These are phyloP conservation scores for Dasysyrphus albostriatus DNA, from an alignment of 2,888 invertebrate genomes.

Conservation along the genomic window DNA sequence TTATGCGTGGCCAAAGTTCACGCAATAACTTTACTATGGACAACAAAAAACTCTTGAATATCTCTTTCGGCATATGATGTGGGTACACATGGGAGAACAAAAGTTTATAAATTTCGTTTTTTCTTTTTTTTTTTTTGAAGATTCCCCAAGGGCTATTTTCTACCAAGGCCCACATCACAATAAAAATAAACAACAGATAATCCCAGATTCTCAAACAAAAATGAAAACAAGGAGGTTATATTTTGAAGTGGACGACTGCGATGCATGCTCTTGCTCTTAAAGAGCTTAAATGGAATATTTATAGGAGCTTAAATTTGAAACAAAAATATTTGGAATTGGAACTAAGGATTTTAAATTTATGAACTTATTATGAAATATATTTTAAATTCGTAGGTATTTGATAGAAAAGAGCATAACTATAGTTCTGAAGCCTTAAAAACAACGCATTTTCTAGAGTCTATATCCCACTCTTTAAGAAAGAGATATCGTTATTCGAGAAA, in stretches of 20 bases:
- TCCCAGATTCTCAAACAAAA: constrained; percentile 45
- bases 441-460: too few relatives aligned
- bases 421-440: too few relatives aligned
- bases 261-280: background rate
- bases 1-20: constrained; percentile 59
- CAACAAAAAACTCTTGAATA: constrained; percentile 17
- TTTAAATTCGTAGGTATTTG: too few relatives aligned
- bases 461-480: too few relatives aligned
- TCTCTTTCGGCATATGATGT: constrained; percentile 2
- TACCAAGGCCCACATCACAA: constrained; percentile 29
- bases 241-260: background rate
- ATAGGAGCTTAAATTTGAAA: too few relatives aligned
- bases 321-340: too few relatives aligned
- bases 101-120: constrained; percentile 39
- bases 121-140: too few relatives aligned
- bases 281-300: too few relatives aligned
- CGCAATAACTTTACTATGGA: constrained; percentile 38
- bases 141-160: constrained; percentile 22
- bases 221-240: background rate
- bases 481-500: too few relatives aligned
- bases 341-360: too few relatives aligned
- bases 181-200: constrained; percentile 60
- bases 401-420: too few relatives aligned
- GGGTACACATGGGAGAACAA: constrained; percentile 25
- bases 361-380: too few relatives aligned